A percentile compares a stretch with the other conserved stretches of the same genome.
These are phyloP conservation scores for Aulostomus chinensis DNA, from an alignment of 2,797 vertebrate species.

Conservation along the genomic window DNA sequence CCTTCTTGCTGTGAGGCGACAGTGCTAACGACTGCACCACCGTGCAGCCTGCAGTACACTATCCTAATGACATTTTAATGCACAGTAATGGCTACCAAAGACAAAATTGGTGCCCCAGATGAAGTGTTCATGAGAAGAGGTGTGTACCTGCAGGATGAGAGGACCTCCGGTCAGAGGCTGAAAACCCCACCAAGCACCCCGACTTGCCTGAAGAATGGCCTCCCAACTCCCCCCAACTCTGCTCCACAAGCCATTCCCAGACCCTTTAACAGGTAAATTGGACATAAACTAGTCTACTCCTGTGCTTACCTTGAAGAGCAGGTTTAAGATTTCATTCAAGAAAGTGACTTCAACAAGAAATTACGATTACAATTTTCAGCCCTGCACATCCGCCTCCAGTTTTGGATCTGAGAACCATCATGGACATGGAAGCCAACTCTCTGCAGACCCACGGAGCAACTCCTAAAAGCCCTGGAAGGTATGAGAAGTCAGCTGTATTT, in stretches of 20 bases:
- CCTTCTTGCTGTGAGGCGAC: no score
- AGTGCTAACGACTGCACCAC: no score
- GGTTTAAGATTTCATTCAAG: constrained; percentile 10
- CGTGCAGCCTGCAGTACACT: no score
- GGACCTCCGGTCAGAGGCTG: constrained; percentile 60
- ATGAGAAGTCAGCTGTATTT: background rate
- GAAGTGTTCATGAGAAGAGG: no score
- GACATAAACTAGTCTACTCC: background rate
- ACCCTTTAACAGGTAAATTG: constrained; percentile 51
- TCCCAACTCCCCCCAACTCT: constrained; percentile 70
- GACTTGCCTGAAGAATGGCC: constrained; percentile 72
- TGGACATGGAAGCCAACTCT: constrained; percentile 93
- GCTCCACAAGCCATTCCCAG: constrained; percentile 82
- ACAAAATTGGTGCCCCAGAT: no score
- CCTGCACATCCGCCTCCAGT: constrained; percentile 83
- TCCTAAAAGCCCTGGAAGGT: constrained; percentile 84
- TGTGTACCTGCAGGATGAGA: constrained; percentile 86
- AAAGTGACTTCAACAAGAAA: background rate
- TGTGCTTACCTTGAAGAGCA: background rate
- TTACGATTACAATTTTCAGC: constrained; percentile 48
- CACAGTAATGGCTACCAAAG: no score
- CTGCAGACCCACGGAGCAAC: constrained; percentile 82
- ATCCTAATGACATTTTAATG: no score
- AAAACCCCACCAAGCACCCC: constrained; percentile 76
- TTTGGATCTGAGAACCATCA: constrained; percentile 93